Evolutionary conservation across 2,888 invertebrate genomes (phyloP).

Genomic region (Patella ulyssiponensis): DNA sequence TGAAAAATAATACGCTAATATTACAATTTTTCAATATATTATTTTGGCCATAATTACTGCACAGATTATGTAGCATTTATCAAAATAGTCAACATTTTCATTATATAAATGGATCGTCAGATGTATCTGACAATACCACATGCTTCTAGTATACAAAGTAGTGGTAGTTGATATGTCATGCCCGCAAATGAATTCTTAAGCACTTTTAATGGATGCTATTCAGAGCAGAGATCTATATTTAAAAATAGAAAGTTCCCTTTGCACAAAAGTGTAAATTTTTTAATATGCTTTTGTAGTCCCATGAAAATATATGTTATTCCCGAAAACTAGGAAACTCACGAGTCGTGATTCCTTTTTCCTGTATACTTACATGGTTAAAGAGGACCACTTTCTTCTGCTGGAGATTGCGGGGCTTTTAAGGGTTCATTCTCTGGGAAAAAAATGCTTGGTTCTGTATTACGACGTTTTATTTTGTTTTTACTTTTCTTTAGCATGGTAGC

Average conservation of each 20-base stretch:
- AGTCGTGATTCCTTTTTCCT: background rate
- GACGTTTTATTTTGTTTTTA: slow-evolving; percentile 94
- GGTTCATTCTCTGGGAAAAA: slow-evolving; percentile 71
- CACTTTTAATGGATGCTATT: no score
- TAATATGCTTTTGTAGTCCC: no score
- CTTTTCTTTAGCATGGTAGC: slow-evolving; percentile 99
- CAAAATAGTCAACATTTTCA: no score
- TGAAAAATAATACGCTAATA: no score
- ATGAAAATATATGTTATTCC: background rate
- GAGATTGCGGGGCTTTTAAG: slow-evolving; percentile 60
- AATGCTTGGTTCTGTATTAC: slow-evolving; percentile 78
- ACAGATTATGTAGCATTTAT: no score
- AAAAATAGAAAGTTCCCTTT: background rate
- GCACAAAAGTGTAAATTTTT: background rate
- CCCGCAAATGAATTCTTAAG: no score
- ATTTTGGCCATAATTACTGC: no score
- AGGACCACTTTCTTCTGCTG: slow-evolving; percentile 65
- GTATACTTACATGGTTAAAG: slow-evolving; percentile 56
- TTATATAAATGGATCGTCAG: no score
- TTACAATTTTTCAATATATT: no score
- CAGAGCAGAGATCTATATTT: background rate
- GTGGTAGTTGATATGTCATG: no score
- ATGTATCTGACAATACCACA: no score
- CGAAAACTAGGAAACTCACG: background rate
- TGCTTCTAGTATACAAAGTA: no score